Percentiles rank a stretch among this genome's conserved stretches.
Evolutionary conservation across 1,140 invertebrate species (phyloP).

Genomic region (Notospermus geniculatus): DNA sequence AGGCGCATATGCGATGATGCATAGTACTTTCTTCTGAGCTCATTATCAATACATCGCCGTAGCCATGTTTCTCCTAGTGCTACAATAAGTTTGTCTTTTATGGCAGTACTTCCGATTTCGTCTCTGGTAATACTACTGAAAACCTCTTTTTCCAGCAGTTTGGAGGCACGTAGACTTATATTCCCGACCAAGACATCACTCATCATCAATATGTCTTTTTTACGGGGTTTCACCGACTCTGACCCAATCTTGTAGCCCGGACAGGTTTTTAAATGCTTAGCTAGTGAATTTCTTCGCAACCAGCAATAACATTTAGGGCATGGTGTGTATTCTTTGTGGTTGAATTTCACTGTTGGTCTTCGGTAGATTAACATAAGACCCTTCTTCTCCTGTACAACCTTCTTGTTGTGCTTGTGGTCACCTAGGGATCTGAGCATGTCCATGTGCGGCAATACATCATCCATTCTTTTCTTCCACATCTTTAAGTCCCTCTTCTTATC

Average conservation of each 20-base stretch:
- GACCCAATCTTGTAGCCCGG: background rate
- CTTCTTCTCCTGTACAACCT: background rate
- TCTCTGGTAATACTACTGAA: background rate
- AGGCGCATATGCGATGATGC: constrained; percentile 13
- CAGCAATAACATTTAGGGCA: background rate
- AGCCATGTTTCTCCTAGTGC: constrained; percentile 18
- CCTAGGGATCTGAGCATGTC: background rate
- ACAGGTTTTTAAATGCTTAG: background rate
- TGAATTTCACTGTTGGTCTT: background rate
- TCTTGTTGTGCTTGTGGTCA: background rate
- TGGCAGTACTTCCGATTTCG: background rate
- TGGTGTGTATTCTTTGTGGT: background rate
- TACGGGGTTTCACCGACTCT: background rate
- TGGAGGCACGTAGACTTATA: background rate
- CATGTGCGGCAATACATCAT: too few species aligned
- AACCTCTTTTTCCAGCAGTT: background rate
- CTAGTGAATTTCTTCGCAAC: background rate
- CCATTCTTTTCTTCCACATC: too few species aligned
- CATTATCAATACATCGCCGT: constrained; percentile 13
- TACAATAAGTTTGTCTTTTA: constrained; percentile 15
- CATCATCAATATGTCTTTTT: background rate
- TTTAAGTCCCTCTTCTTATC: background rate
- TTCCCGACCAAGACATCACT: background rate
- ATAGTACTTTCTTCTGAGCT: constrained; percentile 14
- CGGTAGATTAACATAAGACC: background rate